These are phyloP conservation scores for Cyrtorhinus lividipennis DNA, from an alignment of 1,140 invertebrate genomes.

Conservation along the genomic window DNA sequence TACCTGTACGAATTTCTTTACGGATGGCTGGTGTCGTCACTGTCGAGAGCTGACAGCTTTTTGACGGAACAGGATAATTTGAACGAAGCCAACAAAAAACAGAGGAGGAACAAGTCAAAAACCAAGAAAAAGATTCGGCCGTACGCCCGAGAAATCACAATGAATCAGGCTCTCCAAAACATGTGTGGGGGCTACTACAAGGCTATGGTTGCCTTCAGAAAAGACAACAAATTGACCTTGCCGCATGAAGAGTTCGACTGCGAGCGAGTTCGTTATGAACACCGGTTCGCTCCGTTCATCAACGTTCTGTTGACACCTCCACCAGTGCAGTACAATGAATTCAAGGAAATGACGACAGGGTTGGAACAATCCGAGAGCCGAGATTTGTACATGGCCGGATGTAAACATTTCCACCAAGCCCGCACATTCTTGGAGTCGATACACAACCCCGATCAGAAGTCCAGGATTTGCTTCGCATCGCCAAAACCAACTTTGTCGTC, in stretches of 20 bases:
- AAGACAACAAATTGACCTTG: slow-evolving; percentile 54
- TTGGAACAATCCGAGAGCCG: slow-evolving; percentile 29
- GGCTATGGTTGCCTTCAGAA: slow-evolving; percentile 53
- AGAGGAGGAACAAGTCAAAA: slow-evolving; percentile 32
- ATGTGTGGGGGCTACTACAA: slow-evolving; percentile 92
- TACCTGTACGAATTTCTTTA: slow-evolving; percentile 92
- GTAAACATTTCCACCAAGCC: slow-evolving; percentile 83
- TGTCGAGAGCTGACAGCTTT: slow-evolving; percentile 75
- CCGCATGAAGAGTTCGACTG: slow-evolving; percentile 80
- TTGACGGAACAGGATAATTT: slow-evolving; percentile 56
- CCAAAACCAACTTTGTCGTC: slow-evolving; percentile 90
- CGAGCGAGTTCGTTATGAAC: slow-evolving; percentile 86
- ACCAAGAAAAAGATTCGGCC: slow-evolving; percentile 56
- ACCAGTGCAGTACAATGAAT: slow-evolving; percentile 75
- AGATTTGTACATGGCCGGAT: slow-evolving; percentile 61
- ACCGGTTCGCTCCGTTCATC: slow-evolving; percentile 74
- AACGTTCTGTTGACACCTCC: slow-evolving; percentile 73
- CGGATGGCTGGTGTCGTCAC: slow-evolving; percentile 79
- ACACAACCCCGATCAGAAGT: slow-evolving; percentile 66
- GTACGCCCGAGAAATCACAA: slow-evolving; percentile 63
- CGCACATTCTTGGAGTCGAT: slow-evolving; percentile 68
- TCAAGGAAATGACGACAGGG: slow-evolving; percentile 49
- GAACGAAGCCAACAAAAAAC: slow-evolving; percentile 30
- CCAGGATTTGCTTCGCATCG: slow-evolving; percentile 64
- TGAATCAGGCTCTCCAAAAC: slow-evolving; percentile 81